A percentile compares a stretch with the other conserved stretches of the same genome.
Evolutionary conservation across 2,113 vertebrate species (phyloP).

Genomic region (Phalacrocorax brasilianus): DNA sequence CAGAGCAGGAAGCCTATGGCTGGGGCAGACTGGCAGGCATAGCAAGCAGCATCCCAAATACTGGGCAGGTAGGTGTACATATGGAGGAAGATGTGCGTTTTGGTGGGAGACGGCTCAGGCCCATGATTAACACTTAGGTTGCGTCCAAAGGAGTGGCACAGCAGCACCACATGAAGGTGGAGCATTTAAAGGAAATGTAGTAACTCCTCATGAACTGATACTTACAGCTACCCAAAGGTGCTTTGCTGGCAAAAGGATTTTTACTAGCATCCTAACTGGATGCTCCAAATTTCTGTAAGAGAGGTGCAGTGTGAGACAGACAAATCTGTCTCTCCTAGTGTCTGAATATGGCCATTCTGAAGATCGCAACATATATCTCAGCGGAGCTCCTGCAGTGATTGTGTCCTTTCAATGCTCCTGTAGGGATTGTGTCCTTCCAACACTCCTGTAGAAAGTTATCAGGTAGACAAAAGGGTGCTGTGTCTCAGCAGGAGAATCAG

Average conservation of each 20-base stretch:
- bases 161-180: not conserved
- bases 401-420: not conserved
- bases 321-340: not conserved
- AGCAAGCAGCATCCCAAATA: not conserved
- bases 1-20: not conserved
- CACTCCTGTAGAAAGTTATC: not conserved
- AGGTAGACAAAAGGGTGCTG: not conserved
- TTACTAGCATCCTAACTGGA: not conserved
- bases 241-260: not conserved
- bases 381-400: not conserved
- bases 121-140: fast-evolving
- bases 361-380: not conserved
- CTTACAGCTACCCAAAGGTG: not conserved
- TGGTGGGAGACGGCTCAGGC: not conserved
- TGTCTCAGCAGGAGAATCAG: not conserved
- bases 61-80: fast-evolving
- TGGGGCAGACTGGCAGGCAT: not conserved
- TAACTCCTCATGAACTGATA: not conserved
- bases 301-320: not conserved
- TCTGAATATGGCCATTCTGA: not conserved
- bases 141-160: not conserved
- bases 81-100: not conserved
- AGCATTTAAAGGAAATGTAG: not conserved
- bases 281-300: not conserved
- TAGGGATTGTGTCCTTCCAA: not conserved